A percentile compares a stretch with the other conserved stretches of the same genome.
Evolutionary conservation across 2,888 invertebrate genomes (phyloP).

Genomic region (Harpalus rubripes): DNA sequence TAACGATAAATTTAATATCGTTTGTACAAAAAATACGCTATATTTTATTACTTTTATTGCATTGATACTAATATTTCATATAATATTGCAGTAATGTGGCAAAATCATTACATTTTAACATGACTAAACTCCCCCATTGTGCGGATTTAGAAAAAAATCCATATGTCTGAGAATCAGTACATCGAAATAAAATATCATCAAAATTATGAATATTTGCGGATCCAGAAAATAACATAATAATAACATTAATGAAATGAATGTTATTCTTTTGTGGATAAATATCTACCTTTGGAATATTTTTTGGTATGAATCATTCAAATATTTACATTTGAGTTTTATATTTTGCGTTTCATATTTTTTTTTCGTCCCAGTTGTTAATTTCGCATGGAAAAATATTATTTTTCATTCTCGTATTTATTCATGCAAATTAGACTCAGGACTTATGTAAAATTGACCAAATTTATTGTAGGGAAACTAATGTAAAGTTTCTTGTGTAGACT

Average conservation of each 20-base stretch:
- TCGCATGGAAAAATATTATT: neutral
- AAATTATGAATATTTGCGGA: no score
- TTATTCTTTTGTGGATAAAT: neutral
- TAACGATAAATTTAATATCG: no score
- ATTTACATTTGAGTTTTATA: neutral
- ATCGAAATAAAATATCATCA: no score
- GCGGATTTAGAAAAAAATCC: no score
- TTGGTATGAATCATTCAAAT: neutral
- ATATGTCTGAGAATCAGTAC: no score
- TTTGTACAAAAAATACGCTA: no score
- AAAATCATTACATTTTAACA: no score
- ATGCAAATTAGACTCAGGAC: neutral
- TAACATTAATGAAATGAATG: neutral
- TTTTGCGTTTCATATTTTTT: neutral
- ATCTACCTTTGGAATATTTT: neutral
- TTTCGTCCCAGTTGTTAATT: neutral
- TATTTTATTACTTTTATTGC: no score
- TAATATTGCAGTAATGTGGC: no score
- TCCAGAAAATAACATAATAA: no score
- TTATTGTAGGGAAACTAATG: neutral
- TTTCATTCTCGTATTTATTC: neutral
- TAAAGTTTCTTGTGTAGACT: neutral
- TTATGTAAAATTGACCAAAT: neutral
- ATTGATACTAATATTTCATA: no score
- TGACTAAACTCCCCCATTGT: no score